Conservation (phyloP, 1,140 invertebrate genomes). For the Scaptomyza montana region DNA sequence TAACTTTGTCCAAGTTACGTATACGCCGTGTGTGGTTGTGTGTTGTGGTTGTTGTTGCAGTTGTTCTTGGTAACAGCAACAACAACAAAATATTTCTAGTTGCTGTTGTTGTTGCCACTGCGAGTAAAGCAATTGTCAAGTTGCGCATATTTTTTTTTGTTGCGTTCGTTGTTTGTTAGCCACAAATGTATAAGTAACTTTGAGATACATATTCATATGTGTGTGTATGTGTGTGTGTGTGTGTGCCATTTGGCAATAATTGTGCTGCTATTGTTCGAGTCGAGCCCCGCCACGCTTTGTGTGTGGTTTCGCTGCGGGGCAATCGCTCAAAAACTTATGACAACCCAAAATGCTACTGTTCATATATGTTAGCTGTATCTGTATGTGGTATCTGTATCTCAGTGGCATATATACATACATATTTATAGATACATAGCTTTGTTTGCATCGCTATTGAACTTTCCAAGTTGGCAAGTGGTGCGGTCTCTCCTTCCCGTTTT, state of each 20-base stretch:
- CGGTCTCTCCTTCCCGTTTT: not conserved
- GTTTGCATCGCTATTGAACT: slow-evolving; percentile 36
- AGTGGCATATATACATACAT: slow-evolving; percentile 15
- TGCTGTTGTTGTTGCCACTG: slow-evolving; percentile 46
- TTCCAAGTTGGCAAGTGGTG: slow-evolving; percentile 61
- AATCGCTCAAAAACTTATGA: slow-evolving; percentile 80
- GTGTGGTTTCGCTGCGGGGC: slow-evolving; percentile 75
- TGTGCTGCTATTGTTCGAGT: slow-evolving; percentile 66
- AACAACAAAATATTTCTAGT: slow-evolving; percentile 30
- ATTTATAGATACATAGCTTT: too few relatives aligned
- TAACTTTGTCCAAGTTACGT: slow-evolving; percentile 69
- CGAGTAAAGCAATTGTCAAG: slow-evolving; percentile 39
- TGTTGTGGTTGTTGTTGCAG: slow-evolving; percentile 40
- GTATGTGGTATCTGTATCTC: slow-evolving; percentile 35
- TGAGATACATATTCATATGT: slow-evolving; percentile 48
- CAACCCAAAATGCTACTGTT: slow-evolving; percentile 78
- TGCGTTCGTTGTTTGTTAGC: slow-evolving; percentile 26
- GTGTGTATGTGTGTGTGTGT: slow-evolving; percentile 37
- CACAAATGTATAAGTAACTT: slow-evolving; percentile 47
- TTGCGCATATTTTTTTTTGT: slow-evolving; percentile 36
- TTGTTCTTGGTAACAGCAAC: slow-evolving; percentile 38
- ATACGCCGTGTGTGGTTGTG: slow-evolving; percentile 77
- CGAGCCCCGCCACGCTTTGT: slow-evolving; percentile 66
- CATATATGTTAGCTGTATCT: slow-evolving; percentile 20
- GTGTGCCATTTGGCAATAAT: slow-evolving; percentile 75